These are phyloP conservation scores for Ctenochaetus hawaiiensis DNA, from an alignment of 2,797 vertebrate genomes.

Conservation along the genomic window DNA sequence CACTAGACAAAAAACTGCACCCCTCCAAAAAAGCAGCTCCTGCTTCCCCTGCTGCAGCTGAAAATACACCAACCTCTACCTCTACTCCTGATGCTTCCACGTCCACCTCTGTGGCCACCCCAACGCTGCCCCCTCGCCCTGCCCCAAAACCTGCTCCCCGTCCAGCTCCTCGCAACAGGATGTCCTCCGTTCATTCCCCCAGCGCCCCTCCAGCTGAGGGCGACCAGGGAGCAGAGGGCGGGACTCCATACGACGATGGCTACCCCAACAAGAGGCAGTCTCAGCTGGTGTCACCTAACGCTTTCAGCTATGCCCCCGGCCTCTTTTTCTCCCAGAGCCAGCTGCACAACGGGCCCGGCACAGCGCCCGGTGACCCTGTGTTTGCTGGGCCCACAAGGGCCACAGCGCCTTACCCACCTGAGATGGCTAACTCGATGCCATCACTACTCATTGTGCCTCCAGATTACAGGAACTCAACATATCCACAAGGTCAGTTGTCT, in stretches of 20 bases:
- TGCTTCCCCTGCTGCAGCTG: slow-evolving; percentile 38
- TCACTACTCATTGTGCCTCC: slow-evolving; percentile 87
- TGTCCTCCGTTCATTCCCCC: slow-evolving; percentile 78
- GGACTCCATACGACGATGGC: slow-evolving; percentile 64
- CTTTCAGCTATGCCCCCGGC: slow-evolving; percentile 87
- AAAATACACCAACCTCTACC: neutral
- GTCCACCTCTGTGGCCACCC: slow-evolving; percentile 1
- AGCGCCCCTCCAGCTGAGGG: slow-evolving; percentile 90
- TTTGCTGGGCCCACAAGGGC: slow-evolving; percentile 84
- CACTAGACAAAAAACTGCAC: slow-evolving; percentile 86
- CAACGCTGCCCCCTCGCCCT: slow-evolving; percentile 59
- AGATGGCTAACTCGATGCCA: slow-evolving; percentile 75
- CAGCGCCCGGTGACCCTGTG: slow-evolving; percentile 68
- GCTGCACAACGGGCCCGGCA: slow-evolving; percentile 39
- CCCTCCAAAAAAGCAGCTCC: slow-evolving; percentile 69
- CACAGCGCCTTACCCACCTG: slow-evolving; percentile 86
- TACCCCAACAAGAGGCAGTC: slow-evolving; percentile 90
- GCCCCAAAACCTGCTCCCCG: slow-evolving; percentile 76
- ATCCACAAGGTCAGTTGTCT: slow-evolving; percentile 89
- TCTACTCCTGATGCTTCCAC: slow-evolving; percentile 12
- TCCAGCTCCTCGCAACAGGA: slow-evolving; percentile 71
- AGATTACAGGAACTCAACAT: slow-evolving; percentile 86
- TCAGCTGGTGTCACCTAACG: slow-evolving; percentile 84
- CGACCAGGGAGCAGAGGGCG: slow-evolving; percentile 59
- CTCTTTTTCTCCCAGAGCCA: slow-evolving; percentile 84